These are phyloP conservation scores for Drosophila melanica DNA, from an alignment of 1,140 invertebrate genomes.

Conservation along the genomic window DNA sequence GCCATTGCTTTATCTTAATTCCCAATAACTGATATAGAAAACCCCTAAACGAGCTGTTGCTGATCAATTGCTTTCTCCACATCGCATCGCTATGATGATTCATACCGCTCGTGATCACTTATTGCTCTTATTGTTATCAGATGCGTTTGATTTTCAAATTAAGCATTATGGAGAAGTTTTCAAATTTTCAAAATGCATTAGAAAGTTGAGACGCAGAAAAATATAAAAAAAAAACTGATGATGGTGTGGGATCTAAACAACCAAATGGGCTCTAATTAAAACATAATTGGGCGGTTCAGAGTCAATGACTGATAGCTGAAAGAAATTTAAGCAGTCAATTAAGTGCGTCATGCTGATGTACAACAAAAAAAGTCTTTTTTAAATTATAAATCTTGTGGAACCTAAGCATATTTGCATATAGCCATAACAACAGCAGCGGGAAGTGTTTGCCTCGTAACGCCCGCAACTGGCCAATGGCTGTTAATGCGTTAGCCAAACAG, in stretches of 20 bases:
- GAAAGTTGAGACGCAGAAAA: constrained; percentile 52
- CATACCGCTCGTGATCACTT: constrained; percentile 20
- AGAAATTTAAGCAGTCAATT: constrained; percentile 30
- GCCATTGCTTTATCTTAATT: too few species aligned
- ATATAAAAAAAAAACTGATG: constrained; percentile 1
- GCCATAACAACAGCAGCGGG: constrained; percentile 11
- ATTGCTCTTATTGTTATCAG: constrained; percentile 47
- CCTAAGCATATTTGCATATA: constrained; percentile 62
- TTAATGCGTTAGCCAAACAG: constrained; percentile 64
- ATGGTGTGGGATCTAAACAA: constrained; percentile 25
- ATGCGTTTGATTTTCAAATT: constrained; percentile 47
- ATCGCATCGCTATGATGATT: constrained; percentile 20
- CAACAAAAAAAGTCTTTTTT: constrained; percentile 27
- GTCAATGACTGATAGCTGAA: constrained; percentile 32
- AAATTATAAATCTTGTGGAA: constrained; percentile 34
- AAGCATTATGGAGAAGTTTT: constrained; percentile 66
- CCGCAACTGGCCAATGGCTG: constrained; percentile 44
- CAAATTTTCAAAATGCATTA: constrained; percentile 67
- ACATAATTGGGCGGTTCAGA: constrained; percentile 56
- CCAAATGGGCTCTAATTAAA: constrained; percentile 56
- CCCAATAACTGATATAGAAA: background rate
- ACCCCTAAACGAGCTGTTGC: background rate
- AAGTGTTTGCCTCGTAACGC: constrained; percentile 16
- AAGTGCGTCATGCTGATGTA: constrained; percentile 9
- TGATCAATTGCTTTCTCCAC: constrained; percentile 14